These are phyloP conservation scores for Penaeus indicus DNA, from an alignment of 1,140 invertebrate genomes.

Conservation along the genomic window DNA sequence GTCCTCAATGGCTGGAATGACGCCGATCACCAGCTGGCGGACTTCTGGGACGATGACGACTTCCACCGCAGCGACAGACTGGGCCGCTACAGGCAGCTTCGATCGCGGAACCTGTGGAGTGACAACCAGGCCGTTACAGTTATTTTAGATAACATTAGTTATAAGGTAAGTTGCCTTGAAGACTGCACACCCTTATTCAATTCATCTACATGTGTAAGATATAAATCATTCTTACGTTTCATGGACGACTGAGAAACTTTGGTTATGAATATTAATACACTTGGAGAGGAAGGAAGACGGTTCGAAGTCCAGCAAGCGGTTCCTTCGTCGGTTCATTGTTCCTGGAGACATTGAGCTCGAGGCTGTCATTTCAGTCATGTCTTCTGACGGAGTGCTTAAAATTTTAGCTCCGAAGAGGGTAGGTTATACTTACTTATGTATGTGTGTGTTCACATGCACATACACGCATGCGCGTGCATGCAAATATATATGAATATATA, in stretches of 20 bases:
- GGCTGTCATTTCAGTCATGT: conserved; percentile 72
- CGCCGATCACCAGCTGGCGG: background rate
- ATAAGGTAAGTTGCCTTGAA: conserved; percentile 24
- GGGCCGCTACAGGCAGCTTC: conserved; percentile 42
- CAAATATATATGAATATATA: too few species aligned
- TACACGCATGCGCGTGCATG: too few species aligned
- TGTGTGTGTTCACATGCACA: too few species aligned
- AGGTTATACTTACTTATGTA: background rate
- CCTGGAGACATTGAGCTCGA: conserved; percentile 76
- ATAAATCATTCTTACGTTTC: background rate
- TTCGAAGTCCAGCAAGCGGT: conserved; percentile 75
- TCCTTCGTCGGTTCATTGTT: conserved; percentile 80
- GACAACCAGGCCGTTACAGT: conserved; percentile 49
- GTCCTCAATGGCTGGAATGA: conserved; percentile 32
- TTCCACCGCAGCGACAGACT: background rate
- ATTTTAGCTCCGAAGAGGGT: conserved; percentile 70
- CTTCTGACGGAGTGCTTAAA: conserved; percentile 48
- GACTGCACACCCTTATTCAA: too few species aligned
- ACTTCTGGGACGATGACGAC: conserved; percentile 36
- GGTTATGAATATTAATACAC: too few species aligned
- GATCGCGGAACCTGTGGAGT: background rate
- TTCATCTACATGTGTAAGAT: too few species aligned
- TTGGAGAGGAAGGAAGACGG: conserved; percentile 29
- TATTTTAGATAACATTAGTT: conserved; percentile 22
- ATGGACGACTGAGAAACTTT: too few species aligned